Conservation (phyloP, 2,888 invertebrate species). For the Archaeoteleia sp. region DNA sequence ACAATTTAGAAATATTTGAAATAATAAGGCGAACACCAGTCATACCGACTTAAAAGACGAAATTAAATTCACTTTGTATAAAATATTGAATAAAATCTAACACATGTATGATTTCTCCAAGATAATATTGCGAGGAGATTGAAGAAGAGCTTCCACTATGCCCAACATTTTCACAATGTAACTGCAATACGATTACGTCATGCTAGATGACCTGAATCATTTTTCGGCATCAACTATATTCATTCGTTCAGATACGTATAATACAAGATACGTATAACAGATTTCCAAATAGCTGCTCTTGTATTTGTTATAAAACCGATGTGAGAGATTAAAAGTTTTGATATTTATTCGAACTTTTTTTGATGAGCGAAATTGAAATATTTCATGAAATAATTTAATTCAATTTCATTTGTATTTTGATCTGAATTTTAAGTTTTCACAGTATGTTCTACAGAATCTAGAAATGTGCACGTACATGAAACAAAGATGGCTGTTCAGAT, state of each 20-base stretch:
- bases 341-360: constrained; percentile 9
- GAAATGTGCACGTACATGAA: too few species aligned
- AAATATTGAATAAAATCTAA: constrained; percentile 17
- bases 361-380: neutral
- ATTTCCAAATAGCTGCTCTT: neutral
- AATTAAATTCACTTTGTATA: too few species aligned
- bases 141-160: constrained; percentile 18
- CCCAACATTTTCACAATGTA: constrained; percentile 60
- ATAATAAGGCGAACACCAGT: too few species aligned
- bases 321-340: constrained; percentile 1
- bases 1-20: too few species aligned
- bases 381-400: neutral
- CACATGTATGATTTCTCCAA: constrained; percentile 20
- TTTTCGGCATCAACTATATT: constrained; percentile 55
- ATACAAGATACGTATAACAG: constrained; percentile 7
- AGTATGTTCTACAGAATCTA: neutral
- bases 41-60: too few species aligned
- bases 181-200: constrained; percentile 65
- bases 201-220: constrained; percentile 60
- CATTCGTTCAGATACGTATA: constrained; percentile 44
- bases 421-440: neutral
- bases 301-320: constrained; percentile 4
- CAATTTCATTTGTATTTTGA: neutral
- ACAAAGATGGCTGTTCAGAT: too few species aligned
- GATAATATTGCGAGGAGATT: constrained; percentile 18